Percentiles rank a stretch among this genome's conserved stretches.
Conservation (phyloP, 2,797 vertebrate genomes). For the Enteromius argenteus region DNA sequence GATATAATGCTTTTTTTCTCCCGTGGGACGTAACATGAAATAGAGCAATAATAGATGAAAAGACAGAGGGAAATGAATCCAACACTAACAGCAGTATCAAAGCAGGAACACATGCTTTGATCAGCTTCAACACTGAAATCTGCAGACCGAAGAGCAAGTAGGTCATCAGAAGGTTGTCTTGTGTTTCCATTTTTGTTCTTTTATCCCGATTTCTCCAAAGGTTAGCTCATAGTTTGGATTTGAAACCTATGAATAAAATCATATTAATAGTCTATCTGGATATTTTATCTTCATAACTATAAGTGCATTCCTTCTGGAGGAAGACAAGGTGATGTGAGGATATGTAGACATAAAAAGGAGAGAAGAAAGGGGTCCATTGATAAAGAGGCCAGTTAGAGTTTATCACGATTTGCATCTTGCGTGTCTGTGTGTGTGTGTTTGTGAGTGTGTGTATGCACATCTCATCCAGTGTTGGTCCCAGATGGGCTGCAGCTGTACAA, state of each 20-base stretch:
- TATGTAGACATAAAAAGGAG: neutral
- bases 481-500: conserved; percentile 60
- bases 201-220: conserved; percentile 16
- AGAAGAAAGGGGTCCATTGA: conserved; percentile 17
- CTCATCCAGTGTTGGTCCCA: conserved; percentile 53
- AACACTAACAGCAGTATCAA: conserved; percentile 36
- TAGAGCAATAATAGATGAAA: conserved; percentile 45
- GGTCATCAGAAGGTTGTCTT: conserved; percentile 28
- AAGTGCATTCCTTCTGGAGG: conserved; percentile 1
- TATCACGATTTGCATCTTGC: conserved; percentile 40
- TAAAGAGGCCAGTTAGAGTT: conserved; percentile 38
- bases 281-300: conserved; percentile 20
- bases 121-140: conserved; percentile 37
- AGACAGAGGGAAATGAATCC: conserved; percentile 39
- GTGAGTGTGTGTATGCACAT: conserved; percentile 32
- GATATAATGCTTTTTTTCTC: conserved; percentile 40
- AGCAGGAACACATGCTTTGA: conserved; percentile 45
- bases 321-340: conserved; percentile 26
- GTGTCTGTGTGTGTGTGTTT: conserved; percentile 36
- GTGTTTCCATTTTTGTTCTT: conserved; percentile 29
- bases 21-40: conserved; percentile 23
- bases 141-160: conserved; percentile 32
- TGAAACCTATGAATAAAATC: conserved; percentile 10
- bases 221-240: conserved; percentile 31
- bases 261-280: conserved; percentile 34